Evolutionary conservation across 2,113 vertebrate genomes (phyloP).

Genomic region (Ciconia stormi): DNA sequence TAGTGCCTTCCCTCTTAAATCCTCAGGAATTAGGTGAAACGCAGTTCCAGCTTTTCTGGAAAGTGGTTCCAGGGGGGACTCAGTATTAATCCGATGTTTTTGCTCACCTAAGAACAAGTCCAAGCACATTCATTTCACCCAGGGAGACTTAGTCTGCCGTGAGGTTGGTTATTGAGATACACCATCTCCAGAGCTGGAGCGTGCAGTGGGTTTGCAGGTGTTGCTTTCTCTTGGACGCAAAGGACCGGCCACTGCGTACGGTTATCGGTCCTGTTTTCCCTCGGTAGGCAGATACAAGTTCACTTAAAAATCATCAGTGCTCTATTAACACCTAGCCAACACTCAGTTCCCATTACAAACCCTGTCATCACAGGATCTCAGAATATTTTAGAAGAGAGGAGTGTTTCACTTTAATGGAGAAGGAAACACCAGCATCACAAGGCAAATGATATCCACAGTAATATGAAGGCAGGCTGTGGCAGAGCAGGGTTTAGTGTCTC

Average conservation of each 20-base stretch:
- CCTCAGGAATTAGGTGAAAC: not conserved
- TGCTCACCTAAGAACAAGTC: not conserved
- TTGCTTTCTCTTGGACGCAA: not conserved
- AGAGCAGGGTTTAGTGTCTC: not conserved
- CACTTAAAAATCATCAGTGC: not conserved
- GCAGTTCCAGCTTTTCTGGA: too few relatives aligned
- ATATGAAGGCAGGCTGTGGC: not conserved
- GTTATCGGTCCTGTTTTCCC: not conserved
- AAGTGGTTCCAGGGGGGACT: fast-evolving
- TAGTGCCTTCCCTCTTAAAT: not conserved
- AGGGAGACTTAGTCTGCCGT: not conserved
- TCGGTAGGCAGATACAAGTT: not conserved
- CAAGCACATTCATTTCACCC: not conserved
- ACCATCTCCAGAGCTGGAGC: not conserved
- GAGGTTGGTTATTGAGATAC: not conserved
- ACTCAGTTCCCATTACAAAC: not conserved
- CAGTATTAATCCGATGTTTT: not conserved
- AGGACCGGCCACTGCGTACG: not conserved
- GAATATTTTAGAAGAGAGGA: not conserved
- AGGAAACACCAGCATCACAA: not conserved
- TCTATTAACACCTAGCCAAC: not conserved
- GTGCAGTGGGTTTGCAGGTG: not conserved
- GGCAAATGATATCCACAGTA: not conserved
- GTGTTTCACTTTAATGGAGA: not conserved
- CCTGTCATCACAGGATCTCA: not conserved